Conservation (phyloP, 2,113 vertebrate species). For the Tichodroma muraria region DNA sequence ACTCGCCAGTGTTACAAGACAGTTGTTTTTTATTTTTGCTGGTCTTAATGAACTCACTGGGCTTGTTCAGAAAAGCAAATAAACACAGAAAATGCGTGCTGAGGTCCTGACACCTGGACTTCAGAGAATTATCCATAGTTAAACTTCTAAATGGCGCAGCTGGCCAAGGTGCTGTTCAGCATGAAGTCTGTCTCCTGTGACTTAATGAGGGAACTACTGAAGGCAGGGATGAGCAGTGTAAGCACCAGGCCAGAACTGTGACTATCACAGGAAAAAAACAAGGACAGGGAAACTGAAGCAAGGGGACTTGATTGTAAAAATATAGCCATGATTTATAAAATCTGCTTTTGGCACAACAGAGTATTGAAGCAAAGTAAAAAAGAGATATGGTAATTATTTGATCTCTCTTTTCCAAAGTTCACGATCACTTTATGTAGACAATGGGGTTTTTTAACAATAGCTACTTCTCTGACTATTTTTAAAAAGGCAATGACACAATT, state of each 20-base stretch:
- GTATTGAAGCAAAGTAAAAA: not conserved
- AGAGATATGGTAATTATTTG: not conserved
- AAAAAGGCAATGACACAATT: not conserved
- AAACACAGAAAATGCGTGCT: not conserved
- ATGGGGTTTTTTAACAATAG: too few relatives aligned
- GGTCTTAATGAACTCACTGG: not conserved
- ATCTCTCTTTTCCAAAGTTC: not conserved
- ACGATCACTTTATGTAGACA: not conserved
- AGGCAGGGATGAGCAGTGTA: not conserved
- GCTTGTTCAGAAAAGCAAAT: not conserved
- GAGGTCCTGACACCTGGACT: not conserved
- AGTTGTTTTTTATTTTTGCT: not conserved
- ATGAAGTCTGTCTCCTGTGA: not conserved
- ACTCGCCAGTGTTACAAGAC: not conserved
- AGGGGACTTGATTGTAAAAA: not conserved
- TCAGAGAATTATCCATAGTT: not conserved
- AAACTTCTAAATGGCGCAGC: not conserved
- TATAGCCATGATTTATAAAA: not conserved
- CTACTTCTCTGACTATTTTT: not conserved
- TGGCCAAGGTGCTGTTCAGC: not conserved
- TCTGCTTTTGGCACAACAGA: not conserved
- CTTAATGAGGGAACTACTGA: not conserved
- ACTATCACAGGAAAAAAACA: not conserved
- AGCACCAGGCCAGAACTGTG: not conserved
- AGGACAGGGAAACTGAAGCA: accelerated